These are phyloP conservation scores for Dryobota labecula DNA, from an alignment of 2,888 invertebrate species.

Conservation along the genomic window DNA sequence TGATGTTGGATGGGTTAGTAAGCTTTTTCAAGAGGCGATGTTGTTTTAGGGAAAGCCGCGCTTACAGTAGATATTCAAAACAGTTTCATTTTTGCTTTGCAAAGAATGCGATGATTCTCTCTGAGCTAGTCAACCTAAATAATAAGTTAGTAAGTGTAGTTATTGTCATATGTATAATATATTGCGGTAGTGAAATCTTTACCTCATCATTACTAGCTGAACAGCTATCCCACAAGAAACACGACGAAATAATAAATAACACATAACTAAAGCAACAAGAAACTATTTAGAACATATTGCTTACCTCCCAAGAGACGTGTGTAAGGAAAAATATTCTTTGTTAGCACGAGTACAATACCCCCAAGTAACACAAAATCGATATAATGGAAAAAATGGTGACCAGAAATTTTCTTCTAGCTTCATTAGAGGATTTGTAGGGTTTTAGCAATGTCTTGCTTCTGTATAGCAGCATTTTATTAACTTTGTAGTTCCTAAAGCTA, in stretches of 20 bases:
- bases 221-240: background rate
- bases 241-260: conserved; percentile 19
- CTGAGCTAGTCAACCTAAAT: background rate
- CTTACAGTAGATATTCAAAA: no score
- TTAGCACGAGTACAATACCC: conserved; percentile 16
- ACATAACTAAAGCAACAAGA: conserved; percentile 15
- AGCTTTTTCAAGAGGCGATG: background rate
- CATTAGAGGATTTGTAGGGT: no score
- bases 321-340: conserved; percentile 28
- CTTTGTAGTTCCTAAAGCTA: no score
- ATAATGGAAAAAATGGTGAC: no score
- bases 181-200: background rate
- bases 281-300: conserved; percentile 36
- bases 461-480: no score
- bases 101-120: no score
- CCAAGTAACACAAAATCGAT: no score
- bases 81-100: no score
- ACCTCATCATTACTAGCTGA: background rate
- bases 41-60: no score
- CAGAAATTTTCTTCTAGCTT: no score
- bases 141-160: background rate
- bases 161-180: no score
- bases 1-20: background rate
- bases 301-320: conserved; percentile 20
- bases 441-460: no score